Evolutionary conservation across 2,113 vertebrate genomes (phyloP).

Genomic region (Numenius arquata): DNA sequence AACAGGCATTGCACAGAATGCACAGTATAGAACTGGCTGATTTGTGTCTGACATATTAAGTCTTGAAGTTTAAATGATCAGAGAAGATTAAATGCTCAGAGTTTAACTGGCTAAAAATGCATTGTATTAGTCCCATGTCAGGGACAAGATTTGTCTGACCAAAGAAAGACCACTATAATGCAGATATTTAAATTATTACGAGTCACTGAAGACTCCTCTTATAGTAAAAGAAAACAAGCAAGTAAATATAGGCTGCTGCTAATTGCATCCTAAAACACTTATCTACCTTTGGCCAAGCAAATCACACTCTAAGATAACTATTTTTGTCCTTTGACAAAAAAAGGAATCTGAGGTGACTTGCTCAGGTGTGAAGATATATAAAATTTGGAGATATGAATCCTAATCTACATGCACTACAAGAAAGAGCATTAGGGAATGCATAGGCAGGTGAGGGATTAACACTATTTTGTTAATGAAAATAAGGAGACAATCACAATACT

Average conservation of each 20-base stretch:
- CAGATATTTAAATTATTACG: background rate
- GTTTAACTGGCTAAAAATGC: background rate
- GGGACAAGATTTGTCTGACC: background rate
- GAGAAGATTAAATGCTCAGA: background rate
- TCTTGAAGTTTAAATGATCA: background rate
- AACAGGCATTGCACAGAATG: background rate
- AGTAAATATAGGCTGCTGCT: background rate
- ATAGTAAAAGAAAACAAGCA: background rate
- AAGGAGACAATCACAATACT: background rate
- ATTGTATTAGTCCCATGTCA: background rate
- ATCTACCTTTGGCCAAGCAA: background rate
- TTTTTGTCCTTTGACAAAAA: background rate
- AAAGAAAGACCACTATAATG: background rate
- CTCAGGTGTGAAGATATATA: background rate
- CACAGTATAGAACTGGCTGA: fast-evolving
- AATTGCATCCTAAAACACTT: background rate
- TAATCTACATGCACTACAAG: background rate
- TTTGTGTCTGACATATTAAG: background rate
- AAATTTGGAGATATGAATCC: background rate
- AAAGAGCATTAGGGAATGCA: background rate
- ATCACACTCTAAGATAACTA: background rate
- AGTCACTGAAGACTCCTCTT: background rate
- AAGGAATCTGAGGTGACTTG: background rate
- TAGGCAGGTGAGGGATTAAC: background rate
- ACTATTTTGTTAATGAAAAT: background rate